Evolutionary conservation across 2,888 invertebrate species (phyloP).

Genomic region (Macropis europaea): DNA sequence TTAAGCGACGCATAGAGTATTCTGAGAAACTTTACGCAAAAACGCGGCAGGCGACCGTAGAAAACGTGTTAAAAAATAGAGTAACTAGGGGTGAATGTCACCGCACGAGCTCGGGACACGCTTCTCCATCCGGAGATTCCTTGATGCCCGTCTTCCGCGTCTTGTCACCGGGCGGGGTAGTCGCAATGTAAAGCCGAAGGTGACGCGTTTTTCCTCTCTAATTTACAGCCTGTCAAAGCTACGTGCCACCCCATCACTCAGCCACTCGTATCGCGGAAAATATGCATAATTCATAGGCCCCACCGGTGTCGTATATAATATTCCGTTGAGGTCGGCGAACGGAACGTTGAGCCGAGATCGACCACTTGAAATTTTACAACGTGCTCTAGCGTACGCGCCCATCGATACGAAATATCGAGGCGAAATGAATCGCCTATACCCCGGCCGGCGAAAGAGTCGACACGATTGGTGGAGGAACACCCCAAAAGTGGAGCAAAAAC

Average conservation of each 20-base stretch:
- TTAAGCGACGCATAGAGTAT: too few species aligned
- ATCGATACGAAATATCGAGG: constrained; percentile 28
- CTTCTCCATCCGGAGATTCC: too few species aligned
- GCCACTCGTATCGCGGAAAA: constrained; percentile 77
- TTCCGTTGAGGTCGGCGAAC: constrained; percentile 60
- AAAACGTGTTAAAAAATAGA: too few species aligned
- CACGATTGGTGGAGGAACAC: too few species aligned
- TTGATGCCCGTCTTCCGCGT: not conserved
- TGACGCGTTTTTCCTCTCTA: constrained; percentile 70
- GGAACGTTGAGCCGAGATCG: constrained; percentile 46
- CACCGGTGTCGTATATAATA: constrained; percentile 59
- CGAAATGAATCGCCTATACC: constrained; percentile 13
- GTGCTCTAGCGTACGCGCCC: constrained; percentile 34
- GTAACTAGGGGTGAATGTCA: too few species aligned
- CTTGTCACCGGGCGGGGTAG: constrained; percentile 23
- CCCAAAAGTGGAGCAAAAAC: too few species aligned
- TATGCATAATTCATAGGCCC: constrained; percentile 77
- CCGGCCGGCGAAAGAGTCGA: not conserved
- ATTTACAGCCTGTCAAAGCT: constrained; percentile 78
- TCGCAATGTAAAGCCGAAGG: constrained; percentile 35
- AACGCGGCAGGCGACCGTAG: too few species aligned
- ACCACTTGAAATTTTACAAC: constrained; percentile 58
- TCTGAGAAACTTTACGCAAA: too few species aligned
- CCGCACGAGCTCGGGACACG: too few species aligned
- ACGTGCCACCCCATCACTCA: constrained; percentile 76